Evolutionary conservation across 2,113 vertebrate species (phyloP).

Genomic region (Anguilla rostrata): DNA sequence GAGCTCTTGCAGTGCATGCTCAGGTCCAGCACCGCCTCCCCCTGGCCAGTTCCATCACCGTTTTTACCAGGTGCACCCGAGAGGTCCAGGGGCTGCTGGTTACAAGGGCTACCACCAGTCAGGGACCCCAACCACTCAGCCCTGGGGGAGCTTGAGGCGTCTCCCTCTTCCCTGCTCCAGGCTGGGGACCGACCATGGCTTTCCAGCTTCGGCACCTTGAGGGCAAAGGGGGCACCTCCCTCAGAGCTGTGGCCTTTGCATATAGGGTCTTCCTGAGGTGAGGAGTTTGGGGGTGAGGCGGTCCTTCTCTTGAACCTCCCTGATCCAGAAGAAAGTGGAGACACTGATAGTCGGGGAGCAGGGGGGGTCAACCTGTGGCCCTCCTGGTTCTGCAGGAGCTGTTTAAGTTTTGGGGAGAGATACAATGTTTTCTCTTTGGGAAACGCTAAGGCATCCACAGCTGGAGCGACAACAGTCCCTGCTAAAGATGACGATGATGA

Average conservation of each 20-base stretch:
- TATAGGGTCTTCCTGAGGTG: conserved; percentile 80
- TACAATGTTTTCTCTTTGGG: conserved; percentile 89
- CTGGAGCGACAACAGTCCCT: conserved; percentile 64
- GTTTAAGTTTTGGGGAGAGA: conserved; percentile 94
- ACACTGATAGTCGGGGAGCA: conserved; percentile 64
- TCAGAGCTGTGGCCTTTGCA: conserved; percentile 73
- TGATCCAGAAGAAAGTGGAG: conserved; percentile 71
- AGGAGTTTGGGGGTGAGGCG: conserved; percentile 86
- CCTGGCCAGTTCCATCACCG: conserved; percentile 61
- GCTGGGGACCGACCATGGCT: conserved; percentile 71
- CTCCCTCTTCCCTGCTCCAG: conserved; percentile 82
- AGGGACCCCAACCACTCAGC: conserved; percentile 73
- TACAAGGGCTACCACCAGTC: conserved; percentile 84
- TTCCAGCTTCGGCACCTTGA: conserved; percentile 91
- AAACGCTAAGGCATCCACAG: conserved; percentile 72
- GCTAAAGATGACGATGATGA: conserved; percentile 74
- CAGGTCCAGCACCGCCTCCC: conserved; percentile 88
- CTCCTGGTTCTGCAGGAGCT: conserved; percentile 94
- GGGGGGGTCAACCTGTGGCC: conserved; percentile 80
- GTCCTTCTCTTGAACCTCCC: conserved; percentile 92
- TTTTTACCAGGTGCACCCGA: conserved; percentile 81
- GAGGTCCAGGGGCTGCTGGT: conserved; percentile 93
- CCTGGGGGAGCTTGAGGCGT: conserved; percentile 68
- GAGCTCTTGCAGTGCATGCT: conserved; percentile 81
- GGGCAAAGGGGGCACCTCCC: conserved; percentile 57